A percentile compares a stretch with the other conserved stretches of the same genome.
phyloP scores from a whole-genome alignment of 2,888 invertebrate genomes.

The Papilio elwesi region DNA sequence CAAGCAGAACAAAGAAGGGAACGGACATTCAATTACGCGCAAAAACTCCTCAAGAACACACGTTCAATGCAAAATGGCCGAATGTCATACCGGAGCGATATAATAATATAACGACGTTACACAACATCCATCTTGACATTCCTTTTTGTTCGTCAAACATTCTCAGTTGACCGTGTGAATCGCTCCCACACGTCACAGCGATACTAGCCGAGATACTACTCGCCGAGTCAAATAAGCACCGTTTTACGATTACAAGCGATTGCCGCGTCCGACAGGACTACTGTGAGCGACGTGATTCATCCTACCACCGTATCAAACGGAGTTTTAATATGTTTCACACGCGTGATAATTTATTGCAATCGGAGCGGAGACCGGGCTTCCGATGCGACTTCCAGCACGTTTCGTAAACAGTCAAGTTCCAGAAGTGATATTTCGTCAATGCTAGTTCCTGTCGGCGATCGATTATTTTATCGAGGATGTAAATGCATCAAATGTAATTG shows the following conservation, averaged over 20 bases:
- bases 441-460: constrained; percentile 51
- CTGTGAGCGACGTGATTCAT: constrained; percentile 38
- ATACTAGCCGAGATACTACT: constrained; percentile 59
- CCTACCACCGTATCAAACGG: constrained; percentile 25
- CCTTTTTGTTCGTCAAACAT: constrained; percentile 75
- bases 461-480: constrained; percentile 61
- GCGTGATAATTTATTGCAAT: constrained; percentile 53
- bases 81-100: constrained; percentile 64
- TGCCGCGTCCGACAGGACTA: constrained; percentile 48
- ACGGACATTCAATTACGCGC: constrained; percentile 52
- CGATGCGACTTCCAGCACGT: constrained; percentile 58
- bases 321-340: constrained; percentile 55
- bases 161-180: constrained; percentile 70
- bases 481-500: constrained; percentile 55
- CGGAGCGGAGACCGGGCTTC: constrained; percentile 56
- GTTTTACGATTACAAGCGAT: constrained; percentile 41
- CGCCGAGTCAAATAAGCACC: constrained; percentile 38
- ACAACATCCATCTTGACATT: constrained; percentile 81
- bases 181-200: constrained; percentile 63
- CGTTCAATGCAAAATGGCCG: constrained; percentile 66
- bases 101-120: constrained; percentile 60
- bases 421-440: constrained; percentile 53
- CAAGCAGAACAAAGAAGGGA: constrained; percentile 57
- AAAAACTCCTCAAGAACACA: constrained; percentile 62
- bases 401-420: constrained; percentile 45